Conservation (phyloP, 2,888 invertebrate species). For the Eristalis tenax region DNA sequence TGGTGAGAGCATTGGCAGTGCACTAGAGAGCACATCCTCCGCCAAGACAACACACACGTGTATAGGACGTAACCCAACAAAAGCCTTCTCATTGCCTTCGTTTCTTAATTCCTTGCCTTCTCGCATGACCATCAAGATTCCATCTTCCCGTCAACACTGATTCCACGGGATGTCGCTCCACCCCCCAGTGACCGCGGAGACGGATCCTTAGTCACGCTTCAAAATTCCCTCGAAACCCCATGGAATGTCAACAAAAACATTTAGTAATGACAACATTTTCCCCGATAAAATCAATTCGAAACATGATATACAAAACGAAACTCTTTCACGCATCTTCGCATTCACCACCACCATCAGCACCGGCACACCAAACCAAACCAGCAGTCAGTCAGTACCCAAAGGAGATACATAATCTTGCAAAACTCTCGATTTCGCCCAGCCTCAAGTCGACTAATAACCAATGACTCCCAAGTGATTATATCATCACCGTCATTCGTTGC, state of each 20-base stretch:
- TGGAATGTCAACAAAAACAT: constrained; percentile 48
- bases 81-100: too few relatives aligned
- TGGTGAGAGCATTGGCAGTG: too few relatives aligned
- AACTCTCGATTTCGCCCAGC: constrained; percentile 64
- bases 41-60: too few relatives aligned
- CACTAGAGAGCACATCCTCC: too few relatives aligned
- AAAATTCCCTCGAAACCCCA: not conserved
- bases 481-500: constrained; percentile 49
- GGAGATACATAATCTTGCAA: constrained; percentile 57
- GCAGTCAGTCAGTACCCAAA: constrained; percentile 37
- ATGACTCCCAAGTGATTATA: constrained; percentile 70
- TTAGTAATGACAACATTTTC: constrained; percentile 58
- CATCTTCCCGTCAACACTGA: too few relatives aligned
- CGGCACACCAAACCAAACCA: not conserved
- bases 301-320: constrained; percentile 42
- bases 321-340: constrained; percentile 34
- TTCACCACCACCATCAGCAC: not conserved
- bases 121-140: too few relatives aligned
- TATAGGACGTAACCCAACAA: too few relatives aligned
- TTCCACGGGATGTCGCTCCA: too few relatives aligned
- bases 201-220: not conserved
- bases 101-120: too few relatives aligned
- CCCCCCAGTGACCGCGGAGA: too few relatives aligned
- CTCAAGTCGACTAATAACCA: constrained; percentile 66
- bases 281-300: constrained; percentile 59